Percentiles rank a stretch among this genome's conserved stretches.
These are phyloP conservation scores for Lysandra coridon DNA, from an alignment of 2,888 invertebrate species.

Conservation along the genomic window DNA sequence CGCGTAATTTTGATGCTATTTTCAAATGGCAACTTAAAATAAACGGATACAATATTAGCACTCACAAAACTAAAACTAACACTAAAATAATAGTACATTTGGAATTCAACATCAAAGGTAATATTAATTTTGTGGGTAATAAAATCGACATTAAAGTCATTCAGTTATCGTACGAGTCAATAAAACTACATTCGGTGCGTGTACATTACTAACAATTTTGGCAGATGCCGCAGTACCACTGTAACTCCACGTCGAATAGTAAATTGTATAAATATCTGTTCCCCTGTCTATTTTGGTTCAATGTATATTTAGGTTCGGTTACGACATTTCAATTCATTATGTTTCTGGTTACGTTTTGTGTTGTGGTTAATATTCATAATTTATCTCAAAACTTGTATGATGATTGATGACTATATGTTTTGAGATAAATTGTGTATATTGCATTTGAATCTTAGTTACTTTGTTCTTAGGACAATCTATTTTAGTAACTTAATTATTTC, in stretches of 20 bases:
- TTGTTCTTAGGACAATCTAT: background rate
- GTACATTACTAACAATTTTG: constrained; percentile 11
- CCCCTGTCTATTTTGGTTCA: constrained; percentile 16
- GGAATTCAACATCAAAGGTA: constrained; percentile 4
- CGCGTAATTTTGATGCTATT: background rate
- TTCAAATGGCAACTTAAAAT: background rate
- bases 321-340: constrained; percentile 12
- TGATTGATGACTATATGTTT: too few relatives aligned
- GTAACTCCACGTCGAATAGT: constrained; percentile 17
- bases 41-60: background rate
- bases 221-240: background rate
- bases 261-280: constrained; percentile 16
- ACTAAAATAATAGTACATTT: constrained; percentile 3
- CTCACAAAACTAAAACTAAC: background rate
- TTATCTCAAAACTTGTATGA: too few relatives aligned
- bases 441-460: background rate
- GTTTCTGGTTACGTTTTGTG: background rate
- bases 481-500: background rate
- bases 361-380: background rate
- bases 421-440: too few relatives aligned
- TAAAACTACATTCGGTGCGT: constrained; percentile 22
- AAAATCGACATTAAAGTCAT: constrained; percentile 16
- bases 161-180: background rate
- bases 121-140: constrained; percentile 12
- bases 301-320: background rate